These are phyloP conservation scores for Limnephilus auricula DNA, from an alignment of 2,888 invertebrate species.

Conservation along the genomic window DNA sequence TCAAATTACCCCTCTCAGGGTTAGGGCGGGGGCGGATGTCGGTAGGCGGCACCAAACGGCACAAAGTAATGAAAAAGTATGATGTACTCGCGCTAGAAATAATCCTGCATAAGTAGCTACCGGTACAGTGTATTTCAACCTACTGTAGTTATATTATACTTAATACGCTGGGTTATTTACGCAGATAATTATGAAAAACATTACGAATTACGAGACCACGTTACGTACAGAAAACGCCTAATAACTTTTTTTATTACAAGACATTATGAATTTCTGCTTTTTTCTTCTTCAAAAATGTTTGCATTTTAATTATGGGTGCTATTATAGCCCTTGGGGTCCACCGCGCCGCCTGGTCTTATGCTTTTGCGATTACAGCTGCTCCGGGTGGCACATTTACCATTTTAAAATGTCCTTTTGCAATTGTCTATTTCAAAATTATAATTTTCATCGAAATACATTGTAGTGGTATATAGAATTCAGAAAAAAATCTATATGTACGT, in stretches of 20 bases:
- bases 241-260: background rate
- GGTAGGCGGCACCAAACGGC: background rate
- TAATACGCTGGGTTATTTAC: background rate
- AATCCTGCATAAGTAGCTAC: background rate
- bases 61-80: slow-evolving; percentile 40
- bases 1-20: background rate
- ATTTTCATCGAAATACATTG: no score
- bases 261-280: background rate
- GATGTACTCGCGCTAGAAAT: background rate
- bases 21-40: background rate
- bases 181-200: background rate
- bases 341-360: no score
- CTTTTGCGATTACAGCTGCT: no score
- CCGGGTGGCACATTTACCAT: no score
- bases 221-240: background rate
- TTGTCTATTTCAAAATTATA: no score
- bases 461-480: no score
- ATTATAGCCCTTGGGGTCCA: no score
- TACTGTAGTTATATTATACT: background rate
- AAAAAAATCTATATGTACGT: no score
- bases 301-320: background rate
- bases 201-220: background rate
- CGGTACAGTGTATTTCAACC: background rate
- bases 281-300: background rate
- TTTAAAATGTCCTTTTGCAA: no score